Conservation (phyloP, 2,797 vertebrate genomes). For the Eurystomus glaucurus region DNA sequence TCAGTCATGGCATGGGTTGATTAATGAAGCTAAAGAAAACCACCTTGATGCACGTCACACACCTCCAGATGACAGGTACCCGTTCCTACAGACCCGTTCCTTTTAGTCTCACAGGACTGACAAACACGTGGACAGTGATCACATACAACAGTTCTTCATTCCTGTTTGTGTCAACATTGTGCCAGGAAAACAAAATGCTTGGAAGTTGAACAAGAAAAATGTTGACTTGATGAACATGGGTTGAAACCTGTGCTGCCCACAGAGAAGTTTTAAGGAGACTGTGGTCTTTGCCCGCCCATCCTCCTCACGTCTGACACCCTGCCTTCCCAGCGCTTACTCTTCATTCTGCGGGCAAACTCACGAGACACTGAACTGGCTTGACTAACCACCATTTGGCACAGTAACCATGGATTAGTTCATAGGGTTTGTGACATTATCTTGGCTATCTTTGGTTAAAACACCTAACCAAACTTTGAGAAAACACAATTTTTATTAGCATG, state of each 20-base stretch:
- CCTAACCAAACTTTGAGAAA: background rate
- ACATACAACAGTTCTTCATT: background rate
- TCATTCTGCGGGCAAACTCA: background rate
- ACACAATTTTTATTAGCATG: accelerated
- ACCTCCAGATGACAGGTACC: background rate
- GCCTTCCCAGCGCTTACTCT: accelerated
- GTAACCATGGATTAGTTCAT: too few species aligned
- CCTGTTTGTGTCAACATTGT: background rate
- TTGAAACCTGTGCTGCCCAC: background rate
- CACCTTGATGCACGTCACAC: accelerated
- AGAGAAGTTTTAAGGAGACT: too few species aligned
- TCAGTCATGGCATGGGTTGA: background rate
- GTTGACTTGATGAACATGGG: accelerated
- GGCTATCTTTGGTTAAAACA: background rate
- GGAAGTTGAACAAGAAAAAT: background rate
- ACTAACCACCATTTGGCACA: too few species aligned
- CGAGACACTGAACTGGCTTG: background rate
- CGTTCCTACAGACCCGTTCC: background rate
- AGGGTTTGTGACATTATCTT: too few species aligned
- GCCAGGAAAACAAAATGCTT: background rate
- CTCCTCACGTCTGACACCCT: background rate
- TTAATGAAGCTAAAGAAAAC: background rate
- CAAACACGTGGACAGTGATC: too few species aligned
- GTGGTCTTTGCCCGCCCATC: accelerated
- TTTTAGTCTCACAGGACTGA: background rate